These are phyloP conservation scores for Brotula barbata DNA, from an alignment of 2,797 vertebrate genomes.

Conservation along the genomic window DNA sequence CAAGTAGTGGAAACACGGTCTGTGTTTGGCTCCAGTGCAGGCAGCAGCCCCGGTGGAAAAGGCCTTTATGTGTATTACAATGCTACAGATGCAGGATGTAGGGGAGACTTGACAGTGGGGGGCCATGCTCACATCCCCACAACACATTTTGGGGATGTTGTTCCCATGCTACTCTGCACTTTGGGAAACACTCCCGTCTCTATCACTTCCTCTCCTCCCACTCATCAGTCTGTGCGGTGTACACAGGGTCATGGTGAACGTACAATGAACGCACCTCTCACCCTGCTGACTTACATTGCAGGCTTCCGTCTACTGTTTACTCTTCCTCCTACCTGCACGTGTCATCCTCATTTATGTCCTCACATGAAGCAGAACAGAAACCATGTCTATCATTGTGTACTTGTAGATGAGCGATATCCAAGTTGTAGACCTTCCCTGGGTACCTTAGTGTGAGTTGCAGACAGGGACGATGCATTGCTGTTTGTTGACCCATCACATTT, in stretches of 20 bases:
- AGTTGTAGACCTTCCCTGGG: slow-evolving; percentile 1
- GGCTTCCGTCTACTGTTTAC: slow-evolving; percentile 38
- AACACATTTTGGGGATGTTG: slow-evolving; percentile 52
- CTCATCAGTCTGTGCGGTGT: slow-evolving; percentile 22
- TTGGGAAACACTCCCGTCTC: slow-evolving; percentile 44
- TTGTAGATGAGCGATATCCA: neutral
- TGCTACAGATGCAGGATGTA: slow-evolving; percentile 57
- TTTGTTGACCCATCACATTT: slow-evolving; percentile 6
- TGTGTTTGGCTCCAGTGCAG: too few relatives aligned
- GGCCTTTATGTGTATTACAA: neutral
- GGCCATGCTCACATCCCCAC: slow-evolving; percentile 42
- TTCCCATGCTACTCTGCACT: slow-evolving; percentile 37
- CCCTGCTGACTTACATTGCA: slow-evolving; percentile 27
- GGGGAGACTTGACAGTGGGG: slow-evolving; percentile 45
- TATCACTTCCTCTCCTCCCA: slow-evolving; percentile 43
- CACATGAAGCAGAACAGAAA: slow-evolving; percentile 15
- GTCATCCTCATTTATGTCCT: slow-evolving; percentile 37
- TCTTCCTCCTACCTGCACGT: slow-evolving; percentile 21
- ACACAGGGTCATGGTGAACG: slow-evolving; percentile 30
- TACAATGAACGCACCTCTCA: slow-evolving; percentile 30
- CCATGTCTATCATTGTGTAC: slow-evolving; percentile 16
- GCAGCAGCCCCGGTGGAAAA: too few relatives aligned
- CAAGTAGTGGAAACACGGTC: too few relatives aligned
- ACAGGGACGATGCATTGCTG: slow-evolving; percentile 15
- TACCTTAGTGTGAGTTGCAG: neutral